Evolutionary conservation across 2,113 vertebrate species (phyloP).

Genomic region (Pelvicachromis taeniatus): DNA sequence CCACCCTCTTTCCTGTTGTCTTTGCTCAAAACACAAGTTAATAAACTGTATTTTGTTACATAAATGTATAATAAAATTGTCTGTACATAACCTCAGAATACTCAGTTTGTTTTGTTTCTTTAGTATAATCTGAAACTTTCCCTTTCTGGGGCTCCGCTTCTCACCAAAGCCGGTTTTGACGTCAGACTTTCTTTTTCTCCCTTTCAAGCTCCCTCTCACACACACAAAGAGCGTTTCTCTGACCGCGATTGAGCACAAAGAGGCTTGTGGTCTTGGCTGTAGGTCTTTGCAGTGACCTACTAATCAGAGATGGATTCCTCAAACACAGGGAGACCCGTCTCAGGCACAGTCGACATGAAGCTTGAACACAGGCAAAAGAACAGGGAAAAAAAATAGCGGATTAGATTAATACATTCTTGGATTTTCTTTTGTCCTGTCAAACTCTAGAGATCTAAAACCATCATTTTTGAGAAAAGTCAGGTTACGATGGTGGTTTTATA

Average conservation of each 20-base stretch:
- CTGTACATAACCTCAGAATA: neutral
- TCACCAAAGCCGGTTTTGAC: neutral
- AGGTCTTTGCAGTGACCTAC: conserved; percentile 14
- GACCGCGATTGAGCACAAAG: conserved; percentile 38
- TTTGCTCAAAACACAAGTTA: neutral
- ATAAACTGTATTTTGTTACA: conserved; percentile 57
- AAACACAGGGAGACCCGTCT: neutral
- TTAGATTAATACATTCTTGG: neutral
- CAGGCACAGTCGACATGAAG: neutral
- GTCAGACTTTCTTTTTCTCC: neutral
- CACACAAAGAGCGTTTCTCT: conserved; percentile 32
- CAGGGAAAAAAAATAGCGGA: neutral
- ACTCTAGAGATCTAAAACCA: neutral
- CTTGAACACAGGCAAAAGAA: neutral
- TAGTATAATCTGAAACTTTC: neutral
- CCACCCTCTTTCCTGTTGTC: neutral
- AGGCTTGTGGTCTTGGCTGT: conserved; percentile 33
- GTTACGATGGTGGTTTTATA: neutral
- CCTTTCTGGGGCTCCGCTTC: neutral
- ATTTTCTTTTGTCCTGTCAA: neutral
- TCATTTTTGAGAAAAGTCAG: neutral
- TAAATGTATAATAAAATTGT: conserved; percentile 63
- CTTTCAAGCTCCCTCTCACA: neutral
- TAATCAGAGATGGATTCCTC: conserved; percentile 1
- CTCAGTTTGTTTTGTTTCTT: neutral